Conservation (phyloP, 1,140 invertebrate species). For the Drosophila azteca region DNA sequence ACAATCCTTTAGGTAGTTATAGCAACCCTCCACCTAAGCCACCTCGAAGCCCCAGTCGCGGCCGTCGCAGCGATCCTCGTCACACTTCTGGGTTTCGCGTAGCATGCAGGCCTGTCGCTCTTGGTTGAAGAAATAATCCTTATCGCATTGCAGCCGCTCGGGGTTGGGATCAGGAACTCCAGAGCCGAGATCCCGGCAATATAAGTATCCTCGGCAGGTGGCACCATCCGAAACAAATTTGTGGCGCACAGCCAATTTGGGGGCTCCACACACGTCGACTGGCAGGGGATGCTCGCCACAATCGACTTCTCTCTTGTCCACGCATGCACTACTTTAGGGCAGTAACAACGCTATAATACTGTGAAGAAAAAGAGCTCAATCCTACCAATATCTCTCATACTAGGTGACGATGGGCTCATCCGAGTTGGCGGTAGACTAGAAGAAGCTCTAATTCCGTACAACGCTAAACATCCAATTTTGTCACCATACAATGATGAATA, state of each 20-base stretch:
- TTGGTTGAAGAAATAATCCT: slow-evolving; percentile 55
- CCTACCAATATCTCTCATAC: too few species aligned
- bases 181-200: slow-evolving; percentile 62
- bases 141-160: slow-evolving; percentile 35
- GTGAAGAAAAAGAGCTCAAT: too few species aligned
- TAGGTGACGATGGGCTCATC: too few species aligned
- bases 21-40: slow-evolving; percentile 49
- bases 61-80: slow-evolving; percentile 69
- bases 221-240: too few species aligned
- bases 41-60: slow-evolving; percentile 42
- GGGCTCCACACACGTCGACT: too few species aligned
- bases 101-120: slow-evolving; percentile 36
- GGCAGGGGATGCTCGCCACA: too few species aligned
- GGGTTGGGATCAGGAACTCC: slow-evolving; percentile 57
- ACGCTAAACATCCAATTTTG: too few species aligned
- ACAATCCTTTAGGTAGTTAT: slow-evolving; percentile 50
- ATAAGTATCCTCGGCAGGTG: slow-evolving; percentile 71
- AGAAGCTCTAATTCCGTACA: too few species aligned
- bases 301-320: slow-evolving; percentile 44
- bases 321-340: slow-evolving; percentile 26
- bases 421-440: too few species aligned
- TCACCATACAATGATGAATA: too few species aligned
- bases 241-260: too few species aligned
- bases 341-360: too few species aligned
- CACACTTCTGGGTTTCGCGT: slow-evolving; percentile 35